phyloP scores from a whole-genome alignment of 2,113 vertebrate genomes.

The Tychaedon coryphoeus region DNA sequence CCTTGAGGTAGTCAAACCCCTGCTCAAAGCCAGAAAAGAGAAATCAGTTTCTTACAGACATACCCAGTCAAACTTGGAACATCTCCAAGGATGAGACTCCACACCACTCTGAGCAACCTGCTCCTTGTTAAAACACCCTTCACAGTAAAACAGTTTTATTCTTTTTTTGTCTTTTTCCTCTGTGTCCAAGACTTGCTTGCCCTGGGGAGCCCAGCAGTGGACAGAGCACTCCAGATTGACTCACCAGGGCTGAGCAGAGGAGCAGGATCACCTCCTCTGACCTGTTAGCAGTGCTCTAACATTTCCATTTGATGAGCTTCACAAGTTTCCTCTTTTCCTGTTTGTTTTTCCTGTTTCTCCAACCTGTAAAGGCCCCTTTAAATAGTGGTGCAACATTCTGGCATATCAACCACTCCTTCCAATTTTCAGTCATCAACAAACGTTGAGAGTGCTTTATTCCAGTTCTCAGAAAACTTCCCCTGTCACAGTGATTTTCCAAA shows the following conservation, averaged over 20 bases:
- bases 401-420: background rate
- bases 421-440: background rate
- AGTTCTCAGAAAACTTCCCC: background rate
- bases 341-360: background rate
- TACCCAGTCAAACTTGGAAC: background rate
- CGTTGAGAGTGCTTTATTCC: background rate
- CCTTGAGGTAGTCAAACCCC: rapidly evolving
- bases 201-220: background rate
- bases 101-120: background rate
- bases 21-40: background rate
- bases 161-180: background rate
- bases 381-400: background rate
- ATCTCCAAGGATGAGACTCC: background rate
- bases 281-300: background rate
- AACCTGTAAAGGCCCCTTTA: background rate
- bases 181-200: background rate
- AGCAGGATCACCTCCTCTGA: background rate
- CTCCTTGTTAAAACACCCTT: background rate
- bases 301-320: background rate
- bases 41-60: background rate
- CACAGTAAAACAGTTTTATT: background rate
- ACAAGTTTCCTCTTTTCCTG: background rate
- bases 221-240: background rate
- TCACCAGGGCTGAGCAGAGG: background rate
- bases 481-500: background rate